Evolutionary conservation across 2,113 vertebrate species (phyloP), one percentile per base, ranked within the genome.

Genomic region (Peucedramus taeniatus): DNA sequence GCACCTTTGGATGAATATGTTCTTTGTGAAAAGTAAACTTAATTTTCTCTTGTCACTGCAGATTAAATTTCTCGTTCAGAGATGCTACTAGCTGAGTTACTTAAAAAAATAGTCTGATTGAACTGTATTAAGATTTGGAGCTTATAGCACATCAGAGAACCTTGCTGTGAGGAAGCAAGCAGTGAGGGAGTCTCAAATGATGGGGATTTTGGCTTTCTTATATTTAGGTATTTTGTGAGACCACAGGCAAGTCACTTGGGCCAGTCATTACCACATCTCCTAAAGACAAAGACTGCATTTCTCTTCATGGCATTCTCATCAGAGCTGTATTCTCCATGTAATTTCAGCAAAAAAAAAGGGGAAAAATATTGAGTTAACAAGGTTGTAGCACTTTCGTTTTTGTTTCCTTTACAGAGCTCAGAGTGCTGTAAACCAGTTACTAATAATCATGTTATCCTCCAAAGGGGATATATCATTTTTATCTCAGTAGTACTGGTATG

Each of bases 1-100:
- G 51, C 59, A 76, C 50, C 53, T 96, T 94, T 45, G 54, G 50
- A 61, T 74, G 42, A 70, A 80, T 80, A 74, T 71, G 14, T 59
- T 90, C 74, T 95, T 80, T 44, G 56, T 90, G 59, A 91, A 95
- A 96, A 91, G 88, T 65, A 93, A 92, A 93, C 56, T 71, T 93
- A 10, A 87, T 96, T 93, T 95, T 75, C 74, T 91, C 70, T 81
- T 95, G 81, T 89, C 53, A 21, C 24, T 91, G 39, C 42, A 83
- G 83, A 92, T 93, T 86, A 94, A 72, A 19, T 51, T 90, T 97
- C 71, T 92, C 17, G 23, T 91, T 91, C 47, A n/a, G 59, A 83
- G 49, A 75, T 30, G n/a, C 50, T 75, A 24, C 61, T 60, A 84
- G 44, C 50, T 86, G 56, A 82, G 35, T 84, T 30, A 8, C 51